Evolutionary conservation across 2,797 vertebrate species (phyloP), one percentile per base, ranked within the genome.

Genomic region (Hippocampus kuda): DNA sequence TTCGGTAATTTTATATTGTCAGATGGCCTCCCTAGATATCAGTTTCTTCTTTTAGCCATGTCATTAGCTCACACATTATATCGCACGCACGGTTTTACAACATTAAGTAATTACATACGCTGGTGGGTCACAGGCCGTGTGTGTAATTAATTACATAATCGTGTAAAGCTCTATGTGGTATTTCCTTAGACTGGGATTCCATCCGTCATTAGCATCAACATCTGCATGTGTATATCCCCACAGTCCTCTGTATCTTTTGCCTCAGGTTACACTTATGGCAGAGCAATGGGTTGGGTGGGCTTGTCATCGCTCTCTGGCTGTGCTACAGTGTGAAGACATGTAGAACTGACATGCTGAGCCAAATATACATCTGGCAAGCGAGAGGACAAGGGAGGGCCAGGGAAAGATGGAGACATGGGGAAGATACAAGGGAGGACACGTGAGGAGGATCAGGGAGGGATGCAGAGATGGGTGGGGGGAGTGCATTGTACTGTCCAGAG

Each of bases 321-420:
- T 80, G 84, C 76, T 83, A 67, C 82, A 73, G 76, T 79, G 79
- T 79, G 77, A 79, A 86, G 83, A 78, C 56, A 72, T 86, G 84
- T 83, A 76, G 80, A 86, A 83, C 84, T 89, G 85, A 85, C 83
- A 87, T 79, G 85, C 87, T 74, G 86, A 88, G 87, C 87, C 88
- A 88, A 88, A 89, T 89, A 90, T 90, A 90, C 84, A 85, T 89
- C 84, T 86, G 85, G 84, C 77, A 75, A 79, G 82, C 85, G 48
- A 57, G 82, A 79, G 80, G 79, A 81, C 80, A 83, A 74, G 79
- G 75, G 75, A 80, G 75, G 75, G 79, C 77, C 73, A 75, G 63
- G 69, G 76, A 75, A 73, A 79, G 83, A 80, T 79, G 83, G 79
- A 85, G 83, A 85, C 77, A 66, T 65, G 73, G 81, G 74, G 70